Base-by-base conservation (phyloP, 2,797 vertebrate genomes). In the Schizopygopsis pylzovi region DNA sequence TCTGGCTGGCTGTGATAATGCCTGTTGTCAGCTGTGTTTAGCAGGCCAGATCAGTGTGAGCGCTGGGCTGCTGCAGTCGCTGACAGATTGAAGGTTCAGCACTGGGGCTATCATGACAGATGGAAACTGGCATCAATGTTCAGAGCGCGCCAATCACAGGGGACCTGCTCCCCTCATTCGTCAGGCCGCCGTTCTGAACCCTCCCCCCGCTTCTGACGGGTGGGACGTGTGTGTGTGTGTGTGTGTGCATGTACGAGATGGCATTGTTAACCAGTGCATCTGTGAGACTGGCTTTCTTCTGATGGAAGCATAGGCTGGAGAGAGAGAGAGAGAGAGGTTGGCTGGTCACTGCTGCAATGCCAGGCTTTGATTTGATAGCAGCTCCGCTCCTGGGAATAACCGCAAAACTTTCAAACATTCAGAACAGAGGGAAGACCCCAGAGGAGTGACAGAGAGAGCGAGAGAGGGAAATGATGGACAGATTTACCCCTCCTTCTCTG, bases 11-110 rank as follows among this genome's bases (percentile, higher is more conserved):
- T 97, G 98, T 98, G 98, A 99, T 99, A 98, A 99, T 99, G 97
- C 97, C 98, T 97, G 97, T 99, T 99, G 98, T 99, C 98, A 99
- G 98, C 98, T 99, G 97, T 98, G 98, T 99, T 99, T 99, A 99
- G 98, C 96, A 96, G 97, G 96, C 97, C 97, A 99, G 98, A 98
- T 99, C 98, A 98, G 97, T 97, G 97, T 97, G 97, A 99, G 97
- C 96, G 97, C 97, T 98, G 97, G 97, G 97, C 97, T 96, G 97
- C 97, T 96, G 97, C 96, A 95, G 97, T 97, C 97, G 97, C 99
- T 99, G 98, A 99, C 98, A 99, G 98, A 99, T 99, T 99, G 98
- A 99, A 99, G 98, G 98, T 99, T 99, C 95, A 97, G 97, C 98
- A 97, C 98, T 99, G 97, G 98, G 87, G 97, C 98, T 99, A 99